phyloP scores from a whole-genome alignment of 2,888 invertebrate species.

The Perizoma flavofasciatum region DNA sequence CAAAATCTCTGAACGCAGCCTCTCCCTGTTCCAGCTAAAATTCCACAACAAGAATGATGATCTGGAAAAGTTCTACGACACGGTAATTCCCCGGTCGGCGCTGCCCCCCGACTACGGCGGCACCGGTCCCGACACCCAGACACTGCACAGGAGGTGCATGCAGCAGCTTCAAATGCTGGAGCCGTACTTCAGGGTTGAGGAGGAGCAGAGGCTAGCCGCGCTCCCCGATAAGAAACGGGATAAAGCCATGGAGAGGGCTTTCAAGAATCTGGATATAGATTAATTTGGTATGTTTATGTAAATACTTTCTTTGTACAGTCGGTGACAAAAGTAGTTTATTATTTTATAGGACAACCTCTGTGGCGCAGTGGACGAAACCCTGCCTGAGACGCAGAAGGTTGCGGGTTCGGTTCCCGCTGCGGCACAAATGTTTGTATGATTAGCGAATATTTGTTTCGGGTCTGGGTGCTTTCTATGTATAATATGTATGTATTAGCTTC shows the following conservation, averaged over 20 bases:
- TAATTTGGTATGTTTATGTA: slow-evolving; percentile 49
- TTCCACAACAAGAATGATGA: slow-evolving; percentile 83
- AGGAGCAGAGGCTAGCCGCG: slow-evolving; percentile 68
- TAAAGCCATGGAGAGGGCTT: slow-evolving; percentile 86
- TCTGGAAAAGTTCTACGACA: slow-evolving; percentile 81
- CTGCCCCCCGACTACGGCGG: slow-evolving; percentile 86
- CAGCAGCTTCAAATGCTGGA: slow-evolving; percentile 63
- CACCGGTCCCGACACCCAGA: slow-evolving; percentile 75
- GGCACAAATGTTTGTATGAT: no score
- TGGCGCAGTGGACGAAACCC: no score
- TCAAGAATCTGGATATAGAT: slow-evolving; percentile 89
- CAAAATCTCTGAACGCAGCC: no score
- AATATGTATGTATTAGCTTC: no score
- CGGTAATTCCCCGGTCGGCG: slow-evolving; percentile 80
- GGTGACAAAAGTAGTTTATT: no score
- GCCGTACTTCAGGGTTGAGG: slow-evolving; percentile 70
- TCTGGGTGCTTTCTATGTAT: no score
- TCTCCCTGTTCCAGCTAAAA: slow-evolving; percentile 75
- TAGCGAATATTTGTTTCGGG: no score
- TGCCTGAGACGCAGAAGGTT: no score
- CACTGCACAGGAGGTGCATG: slow-evolving; percentile 71
- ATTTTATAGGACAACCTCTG: no score
- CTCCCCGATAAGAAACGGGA: slow-evolving; percentile 72
- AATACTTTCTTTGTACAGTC: no score
- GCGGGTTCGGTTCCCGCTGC: no score